Percentiles rank a stretch among this genome's conserved stretches.
Evolutionary conservation across 2,888 invertebrate species (phyloP).

Genomic region (Scaptomyza caliginosa): DNA sequence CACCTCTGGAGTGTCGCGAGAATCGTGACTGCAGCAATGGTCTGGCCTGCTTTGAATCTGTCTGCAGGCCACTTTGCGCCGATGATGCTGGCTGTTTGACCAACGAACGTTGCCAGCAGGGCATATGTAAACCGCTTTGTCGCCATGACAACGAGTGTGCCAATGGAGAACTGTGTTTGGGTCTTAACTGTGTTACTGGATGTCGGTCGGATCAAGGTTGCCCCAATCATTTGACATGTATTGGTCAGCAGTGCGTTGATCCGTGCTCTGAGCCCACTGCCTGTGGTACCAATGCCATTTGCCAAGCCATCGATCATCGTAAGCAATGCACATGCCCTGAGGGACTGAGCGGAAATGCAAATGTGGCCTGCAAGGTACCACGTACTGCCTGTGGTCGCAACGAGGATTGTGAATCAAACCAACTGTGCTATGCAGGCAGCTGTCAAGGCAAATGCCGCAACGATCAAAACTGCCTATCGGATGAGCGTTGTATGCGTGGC

Average conservation of each 20-base stretch:
- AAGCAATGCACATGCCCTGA: slow-evolving; percentile 90
- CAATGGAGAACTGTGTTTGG: slow-evolving; percentile 93
- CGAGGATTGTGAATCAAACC: slow-evolving; percentile 88
- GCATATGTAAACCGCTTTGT: slow-evolving; percentile 93
- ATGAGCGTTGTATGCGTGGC: slow-evolving; percentile 93
- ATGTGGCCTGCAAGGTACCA: slow-evolving; percentile 89
- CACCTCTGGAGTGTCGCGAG: slow-evolving; percentile 89
- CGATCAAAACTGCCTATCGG: slow-evolving; percentile 91
- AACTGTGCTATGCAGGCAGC: slow-evolving; percentile 90
- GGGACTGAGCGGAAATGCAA: slow-evolving; percentile 90
- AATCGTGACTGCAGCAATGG: slow-evolving; percentile 91
- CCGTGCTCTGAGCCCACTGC: slow-evolving; percentile 90
- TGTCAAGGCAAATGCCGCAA: slow-evolving; percentile 92
- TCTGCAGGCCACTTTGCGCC: slow-evolving; percentile 92
- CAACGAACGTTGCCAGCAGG: slow-evolving; percentile 88
- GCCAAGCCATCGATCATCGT: slow-evolving; percentile 88
- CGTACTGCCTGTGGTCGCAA: slow-evolving; percentile 87
- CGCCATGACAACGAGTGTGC: slow-evolving; percentile 93
- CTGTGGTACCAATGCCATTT: slow-evolving; percentile 93
- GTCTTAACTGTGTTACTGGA: slow-evolving; percentile 90
- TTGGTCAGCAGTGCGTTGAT: slow-evolving; percentile 91
- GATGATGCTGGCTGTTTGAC: slow-evolving; percentile 90
- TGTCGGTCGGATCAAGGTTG: slow-evolving; percentile 93
- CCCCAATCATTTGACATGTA: slow-evolving; percentile 88
- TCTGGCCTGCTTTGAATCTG: slow-evolving; percentile 89